Conservation (phyloP, 2,113 vertebrate genomes). For the Petromus typicus region DNA sequence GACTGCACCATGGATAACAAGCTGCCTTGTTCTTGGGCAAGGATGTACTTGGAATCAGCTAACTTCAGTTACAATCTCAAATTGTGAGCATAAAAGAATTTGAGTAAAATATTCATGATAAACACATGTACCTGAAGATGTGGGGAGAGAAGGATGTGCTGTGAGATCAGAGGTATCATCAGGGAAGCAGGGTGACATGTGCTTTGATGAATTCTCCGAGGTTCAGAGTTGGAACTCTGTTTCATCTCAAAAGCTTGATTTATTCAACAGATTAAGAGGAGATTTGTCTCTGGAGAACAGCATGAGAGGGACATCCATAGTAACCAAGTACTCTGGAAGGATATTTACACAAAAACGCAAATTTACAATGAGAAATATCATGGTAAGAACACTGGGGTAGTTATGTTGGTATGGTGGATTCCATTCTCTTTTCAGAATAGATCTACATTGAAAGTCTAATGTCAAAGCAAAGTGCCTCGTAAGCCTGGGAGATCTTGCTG, state of each 20-base stretch:
- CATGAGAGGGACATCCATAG: not conserved
- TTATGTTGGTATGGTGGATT: too few relatives aligned
- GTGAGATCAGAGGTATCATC: constrained; percentile 55
- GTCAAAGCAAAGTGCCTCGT: not conserved
- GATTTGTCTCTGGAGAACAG: not conserved
- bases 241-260: constrained; percentile 53
- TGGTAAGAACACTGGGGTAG: not conserved
- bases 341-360: constrained; percentile 5
- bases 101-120: constrained; percentile 66
- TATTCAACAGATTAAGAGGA: constrained; percentile 40
- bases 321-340: not conserved
- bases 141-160: constrained; percentile 42
- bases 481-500: not conserved
- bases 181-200: constrained; percentile 60
- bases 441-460: not conserved
- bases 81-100: not conserved
- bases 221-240: not conserved
- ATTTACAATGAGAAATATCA: not conserved
- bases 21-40: not conserved
- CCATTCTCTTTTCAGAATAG: not conserved
- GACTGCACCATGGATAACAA: not conserved
- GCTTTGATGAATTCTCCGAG: constrained; percentile 68
- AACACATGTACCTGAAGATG: constrained; percentile 66
- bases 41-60: not conserved
- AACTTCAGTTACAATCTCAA: not conserved